Evolutionary conservation across 2,113 vertebrate species (phyloP), one percentile per base, ranked within the genome.

Genomic region (Salvelinus fontinalis): DNA sequence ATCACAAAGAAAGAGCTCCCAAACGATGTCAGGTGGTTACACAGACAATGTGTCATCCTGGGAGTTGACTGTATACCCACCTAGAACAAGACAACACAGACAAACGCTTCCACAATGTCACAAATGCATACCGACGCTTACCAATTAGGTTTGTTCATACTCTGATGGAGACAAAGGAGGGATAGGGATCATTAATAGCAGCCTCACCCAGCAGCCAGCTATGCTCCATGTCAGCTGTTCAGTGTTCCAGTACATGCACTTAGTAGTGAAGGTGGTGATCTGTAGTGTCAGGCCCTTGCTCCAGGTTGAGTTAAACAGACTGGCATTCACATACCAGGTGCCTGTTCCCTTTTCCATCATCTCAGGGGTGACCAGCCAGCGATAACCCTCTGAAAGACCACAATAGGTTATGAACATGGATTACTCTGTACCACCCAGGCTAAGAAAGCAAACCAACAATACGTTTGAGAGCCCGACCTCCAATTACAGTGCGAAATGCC

Each of bases 1-100:
- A 94, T 91, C 59, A 94, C 89, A 27, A 96, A 91, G 85, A 95
- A 93, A 71, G 93, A 85, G 22, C 93, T 94, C 76, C 93, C 92
- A 3, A 95, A 95, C 68, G 92, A 91, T 4, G 93, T 95, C 64
- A 96, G 91, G 84, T 94, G 95, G 88, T 93, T 92, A 79, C 95
- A 97, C 77, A 95, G 86, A 80, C 96, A 96, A 13, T 96, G 95
- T 0, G 91, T 94, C 20, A 26, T 80, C 0, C 49, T 1, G 0
- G 90, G 64, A 0, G 81, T 86, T 79, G 90, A 94, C 66, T 81
- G 78, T 0, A 78, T 68, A 3, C 96, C 95, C 44, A 95, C 94
- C 95, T 97, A 81, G 59, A 74, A 79, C 70, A 12, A 7, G 0
- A 54, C 73, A 67, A 20, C 18, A 77, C 12, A 60, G 22, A 39